Evolutionary conservation across 2,113 vertebrate species (phyloP), one percentile per base, ranked within the genome.

Genomic region (Scomber scombrus): DNA sequence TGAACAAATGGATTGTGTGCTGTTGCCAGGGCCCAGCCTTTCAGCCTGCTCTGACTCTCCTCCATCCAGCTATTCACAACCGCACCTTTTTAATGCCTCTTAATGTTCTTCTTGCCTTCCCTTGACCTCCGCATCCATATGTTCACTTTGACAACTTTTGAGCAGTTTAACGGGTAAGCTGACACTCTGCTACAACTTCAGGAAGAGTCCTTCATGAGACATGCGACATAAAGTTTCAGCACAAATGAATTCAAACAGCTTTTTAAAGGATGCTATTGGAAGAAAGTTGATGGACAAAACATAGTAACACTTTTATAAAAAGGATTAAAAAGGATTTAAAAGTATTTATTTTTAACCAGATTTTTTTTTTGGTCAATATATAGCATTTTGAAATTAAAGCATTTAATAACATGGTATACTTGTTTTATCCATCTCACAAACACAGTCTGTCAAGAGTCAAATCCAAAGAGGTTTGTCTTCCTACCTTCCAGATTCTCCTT

Each of bases 1-100:
- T 82, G 88, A 90, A 84, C 81, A 93, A 93, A 94, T 88, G 85
- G 92, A 88, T 92, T 85, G 84, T 63, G 66, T 1, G 64, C 50
- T 1, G 10, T 9, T 90, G 90, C 87, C 86, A 85, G 80, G 64
- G 50, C 54, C 58, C 81, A 60, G 65, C 83, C 85, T 86, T 78
- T 78, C 88, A 46, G 70, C 71, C 86, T 79, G 87, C 76, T 81
- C 74, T 1, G n/a, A 66, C 83, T 73, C 74, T 15, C 31, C 49
- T 76, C 70, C 75, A 63, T 80, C 72, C 74, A 45, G 57, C 31
- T 18, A 62, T 79, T 84, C 50, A 80, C 50, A 87, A 23, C 55
- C 1, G 74, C 66, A 84, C 73, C 82, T 79, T 81, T 62, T 87
- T 71, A 82, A 81, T 80, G 74, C 55, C 61, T 78, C 76, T 52